These are phyloP conservation scores for Seriola rivoliana DNA, from an alignment of 2,113 vertebrate genomes.

Conservation along the genomic window DNA sequence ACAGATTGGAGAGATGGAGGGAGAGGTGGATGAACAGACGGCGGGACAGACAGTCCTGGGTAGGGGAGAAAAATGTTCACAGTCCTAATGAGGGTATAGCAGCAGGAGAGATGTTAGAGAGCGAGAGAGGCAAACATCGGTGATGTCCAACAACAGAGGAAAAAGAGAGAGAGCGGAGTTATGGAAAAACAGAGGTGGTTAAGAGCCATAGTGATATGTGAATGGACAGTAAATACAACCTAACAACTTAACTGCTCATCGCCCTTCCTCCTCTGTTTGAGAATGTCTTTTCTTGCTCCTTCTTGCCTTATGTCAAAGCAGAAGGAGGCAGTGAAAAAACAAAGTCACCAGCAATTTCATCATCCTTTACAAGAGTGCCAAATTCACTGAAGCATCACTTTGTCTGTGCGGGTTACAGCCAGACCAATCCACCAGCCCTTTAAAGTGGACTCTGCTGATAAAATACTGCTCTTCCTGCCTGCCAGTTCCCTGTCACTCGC, in stretches of 20 bases:
- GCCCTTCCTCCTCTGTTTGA: slow-evolving; percentile 48
- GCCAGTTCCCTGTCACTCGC: slow-evolving; percentile 42
- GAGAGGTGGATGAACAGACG: slow-evolving; percentile 1
- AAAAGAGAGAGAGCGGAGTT: background rate
- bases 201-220: background rate
- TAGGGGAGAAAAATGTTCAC: slow-evolving; percentile 27
- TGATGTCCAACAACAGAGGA: slow-evolving; percentile 29
- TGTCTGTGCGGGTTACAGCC: slow-evolving; percentile 53
- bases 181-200: background rate
- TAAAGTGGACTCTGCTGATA: slow-evolving; percentile 63
- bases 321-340: slow-evolving; percentile 65
- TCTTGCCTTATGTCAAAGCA: slow-evolving; percentile 65
- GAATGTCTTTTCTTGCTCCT: slow-evolving; percentile 60
- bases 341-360: slow-evolving; percentile 76
- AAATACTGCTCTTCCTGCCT: slow-evolving; percentile 46
- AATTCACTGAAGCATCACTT: slow-evolving; percentile 66
- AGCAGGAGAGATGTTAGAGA: slow-evolving; percentile 49
- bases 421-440: slow-evolving; percentile 52
- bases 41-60: slow-evolving; percentile 23
- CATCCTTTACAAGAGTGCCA: slow-evolving; percentile 67
- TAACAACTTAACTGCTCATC: slow-evolving; percentile 47
- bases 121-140: slow-evolving; percentile 30
- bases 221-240: slow-evolving; percentile 40
- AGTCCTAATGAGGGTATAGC: slow-evolving; percentile 54
- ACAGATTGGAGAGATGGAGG: slow-evolving; percentile 24